A percentile compares a stretch with the other conserved stretches of the same genome.
These are phyloP conservation scores for Enoplolaimus lenunculus DNA, from an alignment of 2,888 invertebrate genomes.

Conservation along the genomic window DNA sequence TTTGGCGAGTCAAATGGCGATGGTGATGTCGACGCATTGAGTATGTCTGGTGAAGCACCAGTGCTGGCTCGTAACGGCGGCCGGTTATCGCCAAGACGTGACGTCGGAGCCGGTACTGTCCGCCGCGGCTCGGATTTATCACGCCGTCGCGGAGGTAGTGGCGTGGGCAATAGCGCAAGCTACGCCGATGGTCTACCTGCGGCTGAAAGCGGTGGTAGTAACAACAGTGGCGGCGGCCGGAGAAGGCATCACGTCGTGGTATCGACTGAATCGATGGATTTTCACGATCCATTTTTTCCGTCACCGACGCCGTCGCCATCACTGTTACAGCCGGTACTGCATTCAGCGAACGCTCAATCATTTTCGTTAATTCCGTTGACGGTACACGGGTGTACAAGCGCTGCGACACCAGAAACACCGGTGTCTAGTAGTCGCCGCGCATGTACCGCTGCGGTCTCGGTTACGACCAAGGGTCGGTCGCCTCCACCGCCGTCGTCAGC, in stretches of 20 bases:
- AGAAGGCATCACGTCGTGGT: not conserved
- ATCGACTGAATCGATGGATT: slow-evolving; percentile 25
- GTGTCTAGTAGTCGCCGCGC: not conserved
- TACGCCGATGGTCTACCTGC: slow-evolving; percentile 26
- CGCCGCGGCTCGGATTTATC: not conserved
- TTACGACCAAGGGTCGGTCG: too few species aligned
- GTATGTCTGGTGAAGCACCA: not conserved
- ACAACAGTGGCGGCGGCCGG: not conserved
- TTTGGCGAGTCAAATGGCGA: not conserved
- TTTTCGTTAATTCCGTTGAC: slow-evolving; percentile 33
- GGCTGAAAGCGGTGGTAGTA: slow-evolving; percentile 15
- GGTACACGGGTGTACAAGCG: slow-evolving; percentile 26
- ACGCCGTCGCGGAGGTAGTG: not conserved
- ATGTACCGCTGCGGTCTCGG: not conserved
- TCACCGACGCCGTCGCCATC: slow-evolving; percentile 31
- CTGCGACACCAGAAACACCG: not conserved
- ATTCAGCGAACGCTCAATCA: slow-evolving; percentile 28
- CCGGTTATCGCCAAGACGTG: not conserved
- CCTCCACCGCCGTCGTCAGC: too few species aligned
- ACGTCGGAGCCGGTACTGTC: not conserved
- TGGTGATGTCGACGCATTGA: not conserved
- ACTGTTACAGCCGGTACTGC: slow-evolving; percentile 30
- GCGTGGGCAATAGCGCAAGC: too few species aligned
- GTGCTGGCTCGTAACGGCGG: not conserved
- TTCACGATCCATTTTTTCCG: slow-evolving; percentile 32